Evolutionary conservation across 2,797 vertebrate species (phyloP), one percentile per base, ranked within the genome.

Genomic region (Lithobates sylvaticus): DNA sequence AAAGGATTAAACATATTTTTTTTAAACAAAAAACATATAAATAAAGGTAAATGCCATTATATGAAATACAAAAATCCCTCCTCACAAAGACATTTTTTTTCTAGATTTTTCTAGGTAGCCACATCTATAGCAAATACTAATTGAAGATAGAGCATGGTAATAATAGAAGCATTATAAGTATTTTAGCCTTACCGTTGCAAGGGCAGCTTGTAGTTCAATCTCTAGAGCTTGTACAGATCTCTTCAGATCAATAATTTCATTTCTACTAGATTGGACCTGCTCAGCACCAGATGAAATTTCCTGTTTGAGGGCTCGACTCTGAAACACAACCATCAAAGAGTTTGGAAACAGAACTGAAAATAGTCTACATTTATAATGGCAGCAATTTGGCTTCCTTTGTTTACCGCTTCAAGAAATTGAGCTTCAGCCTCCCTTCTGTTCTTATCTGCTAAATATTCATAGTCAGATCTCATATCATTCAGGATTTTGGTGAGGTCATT

Each of bases 401-500:
- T 92, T 85, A 97, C 97, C 95, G 96, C 94, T 23, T 97, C 94
- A 15, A 91, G 94, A 89, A 97, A 97, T 95, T 95, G 96, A 84
- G 89, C 8, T 89, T 97, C 96, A 0, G 96, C 96, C 0, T 97
- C 96, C 1, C 94, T 93, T 78, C 96, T 96, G 79, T 97, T 96
- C 90, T 96, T 96, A 1, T 96, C 92, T 0, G 94, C 96, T 81
- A 97, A 94, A 68, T 78, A 3, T 84, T 97, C 97, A 0, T 97
- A 97, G 88, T 97, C 96, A 0, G 92, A 10, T 5, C 97, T 94
- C 89, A 97, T 95, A 27, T 96, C 95, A 0, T 95, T 95, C 89
- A 97, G 36, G 85, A 94, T 32, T 84, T 90, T 95, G 61, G 92
- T 95, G 82, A 97, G 94, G 89, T 97, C 96, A 89, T 91, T 93